phyloP scores from a whole-genome alignment of 1,140 invertebrate genomes.

The Leptestheria dahalacensis region DNA sequence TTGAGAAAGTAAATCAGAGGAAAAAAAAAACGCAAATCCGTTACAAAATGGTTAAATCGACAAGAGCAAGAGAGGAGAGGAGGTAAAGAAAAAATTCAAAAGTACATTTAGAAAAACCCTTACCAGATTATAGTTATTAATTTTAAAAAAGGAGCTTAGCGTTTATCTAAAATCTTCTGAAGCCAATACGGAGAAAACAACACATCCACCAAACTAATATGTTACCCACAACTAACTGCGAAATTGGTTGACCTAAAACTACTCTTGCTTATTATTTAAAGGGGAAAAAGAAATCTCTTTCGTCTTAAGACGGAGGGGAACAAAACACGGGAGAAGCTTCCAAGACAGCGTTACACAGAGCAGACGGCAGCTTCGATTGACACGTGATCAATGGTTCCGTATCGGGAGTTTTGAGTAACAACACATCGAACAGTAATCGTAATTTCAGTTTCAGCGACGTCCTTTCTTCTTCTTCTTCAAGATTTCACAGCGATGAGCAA shows the following conservation, averaged over 20 bases:
- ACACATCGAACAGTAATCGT: too few species aligned
- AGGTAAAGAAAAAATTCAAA: background rate
- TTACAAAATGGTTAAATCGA: background rate
- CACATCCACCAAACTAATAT: background rate
- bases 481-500: background rate
- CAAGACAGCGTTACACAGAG: too few species aligned
- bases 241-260: too few species aligned
- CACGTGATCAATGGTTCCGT: background rate
- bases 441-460: too few species aligned
- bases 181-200: background rate
- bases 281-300: too few species aligned
- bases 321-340: too few species aligned
- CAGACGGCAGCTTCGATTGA: background rate
- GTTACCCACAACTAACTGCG: background rate
- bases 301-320: too few species aligned
- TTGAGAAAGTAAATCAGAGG: background rate
- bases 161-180: too few species aligned
- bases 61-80: background rate
- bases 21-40: conserved; percentile 5
- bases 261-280: too few species aligned
- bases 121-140: background rate
- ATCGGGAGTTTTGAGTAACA: background rate
- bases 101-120: background rate
- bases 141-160: conserved; percentile 5
- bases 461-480: background rate